A percentile compares a stretch with the other conserved stretches of the same genome.
Conservation (phyloP, 35 echinoderm and acorn worm species). For the Hemicentrotus pulcherrimus region DNA sequence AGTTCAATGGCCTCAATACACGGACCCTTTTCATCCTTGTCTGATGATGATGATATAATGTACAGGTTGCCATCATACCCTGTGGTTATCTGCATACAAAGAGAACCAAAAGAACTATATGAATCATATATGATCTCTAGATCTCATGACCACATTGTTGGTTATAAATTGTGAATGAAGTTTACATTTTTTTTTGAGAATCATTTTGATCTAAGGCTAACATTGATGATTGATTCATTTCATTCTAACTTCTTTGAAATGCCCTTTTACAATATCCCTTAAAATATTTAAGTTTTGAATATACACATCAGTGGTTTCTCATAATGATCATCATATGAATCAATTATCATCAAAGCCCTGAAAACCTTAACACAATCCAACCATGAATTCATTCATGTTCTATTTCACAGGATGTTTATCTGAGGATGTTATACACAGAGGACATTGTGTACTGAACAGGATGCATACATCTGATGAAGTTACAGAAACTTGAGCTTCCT, state of each 20-base stretch:
- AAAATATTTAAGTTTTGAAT: too few species aligned
- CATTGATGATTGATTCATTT: too few species aligned
- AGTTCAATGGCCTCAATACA: slow-evolving; percentile 68
- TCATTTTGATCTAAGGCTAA: background rate
- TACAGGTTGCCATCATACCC: slow-evolving; percentile 67
- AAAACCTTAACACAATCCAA: too few species aligned
- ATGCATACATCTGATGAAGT: background rate
- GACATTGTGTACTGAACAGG: background rate
- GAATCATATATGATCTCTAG: too few species aligned
- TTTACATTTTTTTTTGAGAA: background rate
- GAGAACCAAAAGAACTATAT: background rate
- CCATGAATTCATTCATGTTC: too few species aligned
- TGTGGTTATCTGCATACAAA: slow-evolving; percentile 49
- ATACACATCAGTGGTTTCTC: too few species aligned
- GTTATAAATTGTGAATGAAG: too few species aligned
- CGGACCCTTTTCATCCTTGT: slow-evolving; percentile 29
- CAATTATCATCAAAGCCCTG: too few species aligned
- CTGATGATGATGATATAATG: slow-evolving; percentile 51
- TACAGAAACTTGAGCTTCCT: background rate
- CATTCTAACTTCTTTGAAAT: background rate
- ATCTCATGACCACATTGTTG: too few species aligned
- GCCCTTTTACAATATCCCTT: background rate
- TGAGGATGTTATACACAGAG: too few species aligned
- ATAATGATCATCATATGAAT: too few species aligned
- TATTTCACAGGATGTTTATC: too few species aligned